Conservation (phyloP, 2,888 invertebrate genomes). For the Eretmocerus hayati region DNA sequence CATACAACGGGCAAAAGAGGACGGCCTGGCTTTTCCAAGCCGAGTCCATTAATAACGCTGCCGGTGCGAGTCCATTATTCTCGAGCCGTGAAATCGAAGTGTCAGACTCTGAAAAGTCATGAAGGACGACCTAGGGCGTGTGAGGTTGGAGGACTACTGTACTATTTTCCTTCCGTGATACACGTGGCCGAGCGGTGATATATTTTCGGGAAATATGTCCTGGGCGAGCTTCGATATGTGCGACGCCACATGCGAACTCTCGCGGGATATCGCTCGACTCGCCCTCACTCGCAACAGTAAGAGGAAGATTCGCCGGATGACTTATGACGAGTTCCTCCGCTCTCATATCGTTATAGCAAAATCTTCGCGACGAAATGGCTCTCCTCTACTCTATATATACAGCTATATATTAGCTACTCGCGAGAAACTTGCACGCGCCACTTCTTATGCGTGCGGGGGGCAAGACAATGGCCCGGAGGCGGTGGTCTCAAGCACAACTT, state of each 20-base stretch:
- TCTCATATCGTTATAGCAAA: background rate
- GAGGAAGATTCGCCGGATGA: no score
- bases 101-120: constrained; percentile 15
- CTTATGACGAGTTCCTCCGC: constrained; percentile 12
- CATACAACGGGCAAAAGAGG: no score
- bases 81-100: constrained; percentile 18
- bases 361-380: constrained; percentile 4
- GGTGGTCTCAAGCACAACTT: background rate
- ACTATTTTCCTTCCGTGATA: no score
- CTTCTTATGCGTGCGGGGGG: constrained; percentile 2
- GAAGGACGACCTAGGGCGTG: constrained; percentile 12
- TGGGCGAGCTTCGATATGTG: constrained; percentile 6
- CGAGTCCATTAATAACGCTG: constrained; percentile 11
- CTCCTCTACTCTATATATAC: no score
- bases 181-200: background rate
- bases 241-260: no score
- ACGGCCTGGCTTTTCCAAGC: constrained; percentile 3
- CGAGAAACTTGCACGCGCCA: constrained; percentile 7
- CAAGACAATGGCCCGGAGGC: constrained; percentile 1
- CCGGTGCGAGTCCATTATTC: constrained; percentile 13
- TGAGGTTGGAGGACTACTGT: no score
- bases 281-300: no score
- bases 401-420: background rate
- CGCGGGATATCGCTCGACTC: no score
- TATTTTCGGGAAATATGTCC: constrained; percentile 11